phyloP scores from a whole-genome alignment of 2,797 vertebrate genomes.

The Synanceia verrucosa region DNA sequence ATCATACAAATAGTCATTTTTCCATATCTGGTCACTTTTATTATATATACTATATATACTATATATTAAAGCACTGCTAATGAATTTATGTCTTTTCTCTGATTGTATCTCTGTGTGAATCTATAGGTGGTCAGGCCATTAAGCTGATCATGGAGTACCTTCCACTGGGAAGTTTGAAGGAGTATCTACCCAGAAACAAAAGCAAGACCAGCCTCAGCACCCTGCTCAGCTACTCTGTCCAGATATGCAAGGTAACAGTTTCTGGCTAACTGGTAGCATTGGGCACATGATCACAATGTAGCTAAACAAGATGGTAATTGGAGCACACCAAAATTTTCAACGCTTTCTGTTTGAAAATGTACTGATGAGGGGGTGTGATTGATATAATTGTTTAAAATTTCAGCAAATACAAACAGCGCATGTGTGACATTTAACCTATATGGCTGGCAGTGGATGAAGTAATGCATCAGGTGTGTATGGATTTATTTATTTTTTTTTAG shows the following conservation, averaged over 20 bases:
- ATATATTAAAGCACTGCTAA: neutral
- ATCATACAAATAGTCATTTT: too few relatives aligned
- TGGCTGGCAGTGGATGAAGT: neutral
- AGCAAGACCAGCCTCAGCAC: conserved; percentile 87
- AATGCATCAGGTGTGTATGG: neutral
- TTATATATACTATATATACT: too few relatives aligned
- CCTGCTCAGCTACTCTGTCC: conserved; percentile 90
- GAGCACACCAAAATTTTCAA: neutral
- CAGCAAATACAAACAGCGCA: neutral
- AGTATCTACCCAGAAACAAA: conserved; percentile 92
- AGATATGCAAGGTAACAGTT: conserved; percentile 91
- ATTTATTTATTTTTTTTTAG: conserved; percentile 66
- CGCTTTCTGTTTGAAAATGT: neutral
- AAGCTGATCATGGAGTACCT: conserved; percentile 99
- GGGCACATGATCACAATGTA: neutral
- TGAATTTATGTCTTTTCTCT: neutral
- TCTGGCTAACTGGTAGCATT: neutral
- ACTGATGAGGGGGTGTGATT: too few relatives aligned
- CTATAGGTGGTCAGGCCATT: conserved; percentile 89
- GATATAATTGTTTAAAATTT: neutral
- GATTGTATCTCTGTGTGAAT: neutral
- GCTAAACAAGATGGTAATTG: neutral
- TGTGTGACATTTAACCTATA: neutral
- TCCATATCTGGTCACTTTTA: too few relatives aligned
- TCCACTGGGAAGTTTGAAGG: conserved; percentile 95